Base-by-base conservation (phyloP, 2,797 vertebrate species). In the Lacerta agilis region DNA sequence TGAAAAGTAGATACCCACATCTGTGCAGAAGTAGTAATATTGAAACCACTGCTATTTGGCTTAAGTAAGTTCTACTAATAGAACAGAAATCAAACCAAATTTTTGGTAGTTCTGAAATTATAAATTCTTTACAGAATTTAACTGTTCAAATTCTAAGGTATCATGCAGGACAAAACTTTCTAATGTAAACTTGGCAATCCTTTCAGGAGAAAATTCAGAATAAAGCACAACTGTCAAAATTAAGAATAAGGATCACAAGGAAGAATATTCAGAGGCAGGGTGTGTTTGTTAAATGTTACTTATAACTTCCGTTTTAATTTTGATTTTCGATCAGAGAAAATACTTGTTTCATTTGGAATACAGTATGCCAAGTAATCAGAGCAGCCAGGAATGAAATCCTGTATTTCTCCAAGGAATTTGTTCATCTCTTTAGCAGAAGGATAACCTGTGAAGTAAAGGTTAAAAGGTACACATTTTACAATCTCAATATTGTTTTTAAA, bases 361-460 rank as follows among this genome's bases (percentile, higher is more conserved):
- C 97, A 97, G 83, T 97, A 98, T 0, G 82, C 96, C 0, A 91
- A 87, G 69, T 97, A 98, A 66, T 94, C 97, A 0, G 95, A 95
- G 84, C 92, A 94, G 85, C 94, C 95, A 0, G 97, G 98, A 90
- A 93, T 91, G 90, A 98, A 97, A 93, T 98, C 98, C 0, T 90
- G 90, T 85, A 99, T 94, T 90, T 98, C 96, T 5, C 97, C 98
- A 0, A 93, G 86, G 1, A 98, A 99, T 95, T 97, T 98, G 92
- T 95, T 97, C 96, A 99, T 97, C 89, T 96, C 90, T 25, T 96
- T 96, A 92, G 98, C 96, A 23, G 96, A 97, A 92, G 97, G 1
- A 36, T 98, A 98, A 71, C 97, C 99, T 99, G 88, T 0, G 15
- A 90, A 83, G 92, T 43, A 80, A 90, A 87, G 79, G 92, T 38